Evolutionary conservation across 1,140 invertebrate species (phyloP).

Genomic region (Drosophila tropicalis): DNA sequence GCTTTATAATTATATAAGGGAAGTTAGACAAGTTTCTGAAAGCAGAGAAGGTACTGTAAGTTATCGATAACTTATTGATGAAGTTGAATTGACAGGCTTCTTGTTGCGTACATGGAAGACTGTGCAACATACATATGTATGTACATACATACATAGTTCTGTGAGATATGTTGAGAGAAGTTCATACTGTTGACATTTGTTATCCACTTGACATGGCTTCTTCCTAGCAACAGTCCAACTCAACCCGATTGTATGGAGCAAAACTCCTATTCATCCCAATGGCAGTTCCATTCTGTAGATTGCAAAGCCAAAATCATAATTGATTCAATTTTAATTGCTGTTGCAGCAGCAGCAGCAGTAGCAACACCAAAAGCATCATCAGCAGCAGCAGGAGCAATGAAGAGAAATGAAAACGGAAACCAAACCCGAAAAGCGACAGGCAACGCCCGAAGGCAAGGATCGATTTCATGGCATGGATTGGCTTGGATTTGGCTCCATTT

Average conservation of each 20-base stretch:
- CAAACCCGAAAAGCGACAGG: conserved; percentile 49
- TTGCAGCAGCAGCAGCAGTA: conserved; percentile 38
- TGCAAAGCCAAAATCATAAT: conserved; percentile 75
- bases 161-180: not conserved
- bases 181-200: conserved; percentile 31
- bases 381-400: conserved; percentile 19
- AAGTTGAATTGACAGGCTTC: conserved; percentile 4
- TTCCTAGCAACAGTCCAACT: not conserved
- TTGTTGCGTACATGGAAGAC: not conserved
- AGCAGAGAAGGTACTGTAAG: not conserved
- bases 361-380: conserved; percentile 24
- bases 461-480: conserved; percentile 59
- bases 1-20: not conserved
- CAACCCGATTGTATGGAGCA: no score
- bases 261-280: conserved; percentile 33
- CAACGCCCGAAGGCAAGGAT: conserved; percentile 48
- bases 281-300: conserved; percentile 51
- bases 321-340: conserved; percentile 77
- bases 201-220: conserved; percentile 21
- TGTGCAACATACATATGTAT: no score
- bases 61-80: conserved; percentile 14
- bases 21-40: not conserved
- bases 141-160: no score
- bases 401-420: conserved; percentile 24
- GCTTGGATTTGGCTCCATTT: conserved; percentile 1